phyloP scores from a whole-genome alignment of 1,140 invertebrate species.

The Plectrocnemia conspersa region DNA sequence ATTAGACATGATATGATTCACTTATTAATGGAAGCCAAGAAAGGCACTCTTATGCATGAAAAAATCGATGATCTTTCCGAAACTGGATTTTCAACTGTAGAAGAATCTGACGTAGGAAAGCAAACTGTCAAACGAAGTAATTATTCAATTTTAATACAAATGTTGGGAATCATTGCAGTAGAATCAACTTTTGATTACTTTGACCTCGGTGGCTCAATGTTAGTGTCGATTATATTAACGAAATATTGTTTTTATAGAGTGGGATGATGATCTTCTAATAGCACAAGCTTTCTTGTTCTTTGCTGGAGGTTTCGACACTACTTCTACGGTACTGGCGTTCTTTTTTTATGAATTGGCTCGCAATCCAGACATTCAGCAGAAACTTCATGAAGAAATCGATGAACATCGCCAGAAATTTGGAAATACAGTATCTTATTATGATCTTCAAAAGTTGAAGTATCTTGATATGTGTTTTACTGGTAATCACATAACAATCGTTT shows the following conservation, averaged over 20 bases:
- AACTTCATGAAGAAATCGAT: constrained; percentile 46
- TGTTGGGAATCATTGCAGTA: not conserved
- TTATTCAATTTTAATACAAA: not conserved
- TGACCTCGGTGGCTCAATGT: not conserved
- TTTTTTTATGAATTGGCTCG: constrained; percentile 44
- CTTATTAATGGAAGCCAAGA: constrained; percentile 39
- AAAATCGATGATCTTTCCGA: constrained; percentile 34
- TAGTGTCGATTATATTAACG: not conserved
- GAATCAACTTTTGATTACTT: not conserved
- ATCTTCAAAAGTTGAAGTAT: constrained; percentile 42
- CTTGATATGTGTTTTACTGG: constrained; percentile 32
- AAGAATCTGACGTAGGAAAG: constrained; percentile 37
- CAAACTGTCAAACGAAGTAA: constrained; percentile 25
- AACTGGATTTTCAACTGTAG: constrained; percentile 39
- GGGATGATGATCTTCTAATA: constrained; percentile 40
- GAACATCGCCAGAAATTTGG: constrained; percentile 32
- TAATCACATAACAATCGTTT: too few relatives aligned
- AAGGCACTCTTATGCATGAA: constrained; percentile 33
- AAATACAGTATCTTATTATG: constrained; percentile 40
- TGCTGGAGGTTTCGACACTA: constrained; percentile 48
- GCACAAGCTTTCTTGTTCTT: constrained; percentile 52
- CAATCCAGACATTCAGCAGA: constrained; percentile 44
- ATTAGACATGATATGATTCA: constrained; percentile 40
- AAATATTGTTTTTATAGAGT: constrained; percentile 36
- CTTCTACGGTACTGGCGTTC: constrained; percentile 42